phyloP scores from a whole-genome alignment of 1,140 invertebrate species.

The Diabrotica virgifera region DNA sequence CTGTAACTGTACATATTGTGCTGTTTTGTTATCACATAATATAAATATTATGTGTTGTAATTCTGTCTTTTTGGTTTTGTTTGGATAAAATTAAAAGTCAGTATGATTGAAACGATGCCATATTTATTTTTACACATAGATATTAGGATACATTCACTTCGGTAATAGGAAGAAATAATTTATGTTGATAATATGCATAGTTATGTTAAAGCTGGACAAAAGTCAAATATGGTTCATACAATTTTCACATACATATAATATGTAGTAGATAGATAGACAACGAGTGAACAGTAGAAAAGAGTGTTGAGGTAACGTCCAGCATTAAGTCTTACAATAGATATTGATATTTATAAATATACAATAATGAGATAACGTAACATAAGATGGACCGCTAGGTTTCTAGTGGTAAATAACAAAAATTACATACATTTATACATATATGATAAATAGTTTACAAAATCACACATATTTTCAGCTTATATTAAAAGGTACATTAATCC shows the following conservation, averaged over 20 bases:
- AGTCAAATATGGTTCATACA: background rate
- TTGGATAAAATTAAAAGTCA: slow-evolving; percentile 23
- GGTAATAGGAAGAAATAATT: slow-evolving; percentile 51
- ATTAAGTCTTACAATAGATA: slow-evolving; percentile 29
- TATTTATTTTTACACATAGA: slow-evolving; percentile 47
- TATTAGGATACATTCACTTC: slow-evolving; percentile 47
- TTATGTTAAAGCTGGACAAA: slow-evolving; percentile 28
- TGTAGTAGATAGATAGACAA: slow-evolving; percentile 14
- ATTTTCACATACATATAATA: slow-evolving; percentile 28
- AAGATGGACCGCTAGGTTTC: slow-evolving; percentile 18
- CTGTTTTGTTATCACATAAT: too few relatives aligned
- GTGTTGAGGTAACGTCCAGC: slow-evolving; percentile 34
- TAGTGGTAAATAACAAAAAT: slow-evolving; percentile 42
- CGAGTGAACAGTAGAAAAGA: slow-evolving; percentile 4
- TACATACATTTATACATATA: slow-evolving; percentile 48
- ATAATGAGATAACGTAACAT: slow-evolving; percentile 43
- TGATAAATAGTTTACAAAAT: slow-evolving; percentile 48
- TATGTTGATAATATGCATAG: slow-evolving; percentile 38
- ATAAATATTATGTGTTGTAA: too few relatives aligned
- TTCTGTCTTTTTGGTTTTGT: too few relatives aligned
- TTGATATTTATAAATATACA: slow-evolving; percentile 36
- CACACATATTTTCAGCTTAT: slow-evolving; percentile 47
- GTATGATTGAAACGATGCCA: slow-evolving; percentile 44
- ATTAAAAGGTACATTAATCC: slow-evolving; percentile 48
- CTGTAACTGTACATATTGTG: too few relatives aligned